Conservation (phyloP, 2,797 vertebrate genomes). For the Loris lydekkerianus region DNA sequence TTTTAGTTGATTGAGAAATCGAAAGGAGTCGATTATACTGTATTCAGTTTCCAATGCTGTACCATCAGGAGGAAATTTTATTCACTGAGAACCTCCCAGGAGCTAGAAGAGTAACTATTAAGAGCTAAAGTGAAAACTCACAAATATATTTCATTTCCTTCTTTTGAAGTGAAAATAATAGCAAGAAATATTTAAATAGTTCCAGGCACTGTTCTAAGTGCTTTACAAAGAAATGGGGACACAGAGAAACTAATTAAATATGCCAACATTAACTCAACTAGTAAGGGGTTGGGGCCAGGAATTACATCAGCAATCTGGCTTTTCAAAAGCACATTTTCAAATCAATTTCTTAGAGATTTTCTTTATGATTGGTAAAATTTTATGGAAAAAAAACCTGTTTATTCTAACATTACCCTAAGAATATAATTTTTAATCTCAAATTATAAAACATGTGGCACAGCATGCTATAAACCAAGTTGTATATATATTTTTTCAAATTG, state of each 20-base stretch:
- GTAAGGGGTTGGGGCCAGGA: not conserved
- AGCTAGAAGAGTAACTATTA: not conserved
- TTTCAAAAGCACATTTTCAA: not conserved
- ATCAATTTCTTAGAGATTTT: not conserved
- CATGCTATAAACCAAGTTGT: not conserved
- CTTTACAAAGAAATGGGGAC: not conserved
- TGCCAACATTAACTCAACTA: not conserved
- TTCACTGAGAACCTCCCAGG: not conserved
- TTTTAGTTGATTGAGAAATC: not conserved
- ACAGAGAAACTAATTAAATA: not conserved
- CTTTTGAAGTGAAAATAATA: constrained; percentile 25
- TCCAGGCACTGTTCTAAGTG: not conserved
- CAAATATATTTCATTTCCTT: constrained; percentile 4
- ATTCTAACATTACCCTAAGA: not conserved
- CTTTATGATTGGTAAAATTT: constrained; percentile 6
- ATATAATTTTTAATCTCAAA: constrained; percentile 36
- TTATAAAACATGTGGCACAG: not conserved
- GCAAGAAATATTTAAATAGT: not conserved
- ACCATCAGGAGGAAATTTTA: not conserved
- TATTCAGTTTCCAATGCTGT: not conserved
- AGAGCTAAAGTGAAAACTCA: constrained; percentile 1
- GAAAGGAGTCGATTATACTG: not conserved
- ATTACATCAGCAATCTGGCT: not conserved
- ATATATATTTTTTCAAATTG: not conserved
- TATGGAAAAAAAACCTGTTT: not conserved